Evolutionary conservation across 2,888 invertebrate species (phyloP).

Genomic region (Agrotis clavis): DNA sequence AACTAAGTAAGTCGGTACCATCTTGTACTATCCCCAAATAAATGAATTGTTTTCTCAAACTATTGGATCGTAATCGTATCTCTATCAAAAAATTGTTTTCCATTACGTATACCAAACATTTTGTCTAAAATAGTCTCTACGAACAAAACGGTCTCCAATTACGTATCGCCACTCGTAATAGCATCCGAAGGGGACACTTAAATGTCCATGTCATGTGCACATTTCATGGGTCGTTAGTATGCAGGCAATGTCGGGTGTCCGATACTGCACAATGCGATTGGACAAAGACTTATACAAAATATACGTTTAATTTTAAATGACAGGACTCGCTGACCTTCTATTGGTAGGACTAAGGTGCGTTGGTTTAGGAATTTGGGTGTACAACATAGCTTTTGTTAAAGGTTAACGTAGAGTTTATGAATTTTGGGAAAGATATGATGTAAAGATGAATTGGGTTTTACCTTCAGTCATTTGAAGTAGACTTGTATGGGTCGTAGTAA

Average conservation of each 20-base stretch:
- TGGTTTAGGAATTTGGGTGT: constrained; percentile 37
- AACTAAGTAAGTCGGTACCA: too few species aligned
- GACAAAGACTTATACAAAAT: constrained; percentile 59
- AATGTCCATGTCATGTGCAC: constrained; percentile 70
- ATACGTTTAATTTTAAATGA: constrained; percentile 43
- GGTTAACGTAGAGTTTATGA: background rate
- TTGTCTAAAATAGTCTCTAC: constrained; percentile 12
- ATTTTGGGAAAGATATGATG: background rate
- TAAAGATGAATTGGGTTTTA: too few species aligned
- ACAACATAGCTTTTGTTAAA: background rate
- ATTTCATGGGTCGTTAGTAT: constrained; percentile 77
- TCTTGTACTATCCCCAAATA: too few species aligned
- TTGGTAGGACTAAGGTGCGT: constrained; percentile 39
- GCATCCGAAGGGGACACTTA: constrained; percentile 65
- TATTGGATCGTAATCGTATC: background rate
- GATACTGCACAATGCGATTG: constrained; percentile 66
- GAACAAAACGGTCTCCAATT: constrained; percentile 38
- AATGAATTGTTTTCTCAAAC: background rate
- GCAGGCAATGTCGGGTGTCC: constrained; percentile 62
- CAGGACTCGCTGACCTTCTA: constrained; percentile 41
- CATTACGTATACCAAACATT: background rate
- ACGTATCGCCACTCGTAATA: constrained; percentile 65
- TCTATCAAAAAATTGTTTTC: too few species aligned
- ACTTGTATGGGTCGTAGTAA: too few species aligned
- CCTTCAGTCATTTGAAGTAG: too few species aligned